Evolutionary conservation across 2,113 vertebrate species (phyloP).

Genomic region (Leucopsar rothschildi): DNA sequence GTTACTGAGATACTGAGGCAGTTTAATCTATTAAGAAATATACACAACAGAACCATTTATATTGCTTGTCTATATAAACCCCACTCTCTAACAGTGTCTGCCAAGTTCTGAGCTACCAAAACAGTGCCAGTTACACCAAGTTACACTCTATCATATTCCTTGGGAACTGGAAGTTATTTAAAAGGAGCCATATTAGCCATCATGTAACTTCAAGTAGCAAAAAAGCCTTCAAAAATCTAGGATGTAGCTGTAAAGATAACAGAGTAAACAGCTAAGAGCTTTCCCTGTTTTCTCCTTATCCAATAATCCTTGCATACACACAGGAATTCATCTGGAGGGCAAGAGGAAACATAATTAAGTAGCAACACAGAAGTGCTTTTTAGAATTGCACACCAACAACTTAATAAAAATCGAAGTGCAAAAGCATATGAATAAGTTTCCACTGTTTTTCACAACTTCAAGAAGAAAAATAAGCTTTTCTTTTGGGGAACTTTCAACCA

Average conservation of each 20-base stretch:
- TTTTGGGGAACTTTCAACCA: not conserved
- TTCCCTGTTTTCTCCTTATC: not conserved
- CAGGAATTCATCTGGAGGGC: not conserved
- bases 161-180: not conserved
- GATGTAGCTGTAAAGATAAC: not conserved
- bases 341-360: not conserved
- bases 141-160: not conserved
- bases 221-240: not conserved
- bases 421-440: not conserved
- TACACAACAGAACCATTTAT: not conserved
- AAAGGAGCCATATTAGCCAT: not conserved
- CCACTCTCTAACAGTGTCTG: not conserved
- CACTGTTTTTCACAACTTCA: not conserved
- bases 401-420: not conserved
- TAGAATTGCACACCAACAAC: not conserved
- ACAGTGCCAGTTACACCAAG: not conserved
- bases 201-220: not conserved
- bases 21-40: not conserved
- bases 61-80: not conserved
- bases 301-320: not conserved
- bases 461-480: not conserved
- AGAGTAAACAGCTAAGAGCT: not conserved
- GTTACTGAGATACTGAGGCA: not conserved
- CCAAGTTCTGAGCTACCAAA: not conserved
- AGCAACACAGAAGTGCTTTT: not conserved